Conservation (phyloP, 37 sponge, comb jelly and placozoan genomes). For the Haliclona indistincta region DNA sequence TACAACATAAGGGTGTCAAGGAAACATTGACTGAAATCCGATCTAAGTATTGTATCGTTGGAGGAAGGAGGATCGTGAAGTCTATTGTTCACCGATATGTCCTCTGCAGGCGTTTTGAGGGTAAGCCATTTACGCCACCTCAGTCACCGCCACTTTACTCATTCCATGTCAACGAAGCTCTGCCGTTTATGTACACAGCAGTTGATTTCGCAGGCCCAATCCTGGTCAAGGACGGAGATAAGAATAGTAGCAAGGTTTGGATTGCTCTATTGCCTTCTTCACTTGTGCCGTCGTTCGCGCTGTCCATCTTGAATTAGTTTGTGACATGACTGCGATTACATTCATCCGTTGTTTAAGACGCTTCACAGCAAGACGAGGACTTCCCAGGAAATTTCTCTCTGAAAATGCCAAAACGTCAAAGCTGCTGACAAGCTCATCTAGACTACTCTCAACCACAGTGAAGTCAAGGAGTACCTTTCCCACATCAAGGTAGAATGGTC, state of each 20-base stretch:
- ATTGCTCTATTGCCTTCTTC: not conserved
- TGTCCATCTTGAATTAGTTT: constrained; percentile 2
- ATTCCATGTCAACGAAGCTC: not conserved
- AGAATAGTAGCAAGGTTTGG: constrained; percentile 2
- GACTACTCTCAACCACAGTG: no score
- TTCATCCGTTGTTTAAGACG: no score
- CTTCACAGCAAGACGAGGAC: not conserved
- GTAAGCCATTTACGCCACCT: not conserved
- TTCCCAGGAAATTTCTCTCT: not conserved
- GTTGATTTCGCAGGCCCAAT: constrained; percentile 3
- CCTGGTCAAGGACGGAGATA: not conserved
- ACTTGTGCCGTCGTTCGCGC: no score
- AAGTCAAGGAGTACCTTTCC: not conserved
- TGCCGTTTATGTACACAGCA: not conserved
- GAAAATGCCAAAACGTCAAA: no score
- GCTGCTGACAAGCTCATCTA: no score
- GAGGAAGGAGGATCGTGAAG: not conserved
- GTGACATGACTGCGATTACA: constrained; percentile 2
- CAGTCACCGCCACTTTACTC: not conserved
- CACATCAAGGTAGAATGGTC: not conserved
- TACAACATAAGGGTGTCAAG: not conserved
- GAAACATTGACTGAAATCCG: not conserved
- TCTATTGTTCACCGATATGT: not conserved
- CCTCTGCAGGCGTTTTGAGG: not conserved
- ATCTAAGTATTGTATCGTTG: constrained; percentile 2